Evolutionary conservation across 2,113 vertebrate genomes (phyloP).

Genomic region (Ceuthmochares aereus): DNA sequence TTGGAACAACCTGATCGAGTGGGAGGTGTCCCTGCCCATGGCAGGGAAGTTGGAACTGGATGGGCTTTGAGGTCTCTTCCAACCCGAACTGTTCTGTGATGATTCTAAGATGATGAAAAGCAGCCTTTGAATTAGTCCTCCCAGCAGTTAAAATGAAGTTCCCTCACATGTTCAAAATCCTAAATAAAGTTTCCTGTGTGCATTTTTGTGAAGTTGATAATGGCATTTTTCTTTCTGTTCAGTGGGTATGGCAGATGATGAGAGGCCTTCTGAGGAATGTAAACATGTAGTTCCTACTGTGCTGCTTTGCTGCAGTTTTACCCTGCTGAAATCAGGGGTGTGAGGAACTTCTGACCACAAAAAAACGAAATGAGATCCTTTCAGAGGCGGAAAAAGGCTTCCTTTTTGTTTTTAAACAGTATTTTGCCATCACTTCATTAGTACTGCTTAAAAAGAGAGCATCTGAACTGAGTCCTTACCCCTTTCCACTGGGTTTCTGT

Average conservation of each 20-base stretch:
- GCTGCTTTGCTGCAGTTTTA: neutral
- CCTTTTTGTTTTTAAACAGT: neutral
- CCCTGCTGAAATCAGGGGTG: neutral
- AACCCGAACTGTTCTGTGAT: too few relatives aligned
- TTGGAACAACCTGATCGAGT: too few relatives aligned
- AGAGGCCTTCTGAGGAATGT: neutral
- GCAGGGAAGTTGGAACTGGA: too few relatives aligned
- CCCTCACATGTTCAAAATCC: neutral
- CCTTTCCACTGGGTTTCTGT: neutral
- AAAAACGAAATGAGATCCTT: neutral
- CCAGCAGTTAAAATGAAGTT: neutral
- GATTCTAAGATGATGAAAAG: neutral
- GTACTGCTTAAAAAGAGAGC: neutral
- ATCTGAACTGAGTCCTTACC: neutral
- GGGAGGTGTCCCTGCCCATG: too few relatives aligned
- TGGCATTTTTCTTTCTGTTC: neutral
- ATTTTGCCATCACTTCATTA: neutral
- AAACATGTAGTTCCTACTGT: neutral
- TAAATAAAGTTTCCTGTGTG: neutral
- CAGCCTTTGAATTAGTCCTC: neutral
- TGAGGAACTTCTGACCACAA: neutral
- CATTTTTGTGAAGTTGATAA: neutral
- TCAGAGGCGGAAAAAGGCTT: neutral
- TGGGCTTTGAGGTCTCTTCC: too few relatives aligned
- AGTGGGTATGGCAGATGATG: neutral